Evolutionary conservation across 2,113 vertebrate species (phyloP), one percentile per base, ranked within the genome.

Genomic region (Corythaeola cristata): DNA sequence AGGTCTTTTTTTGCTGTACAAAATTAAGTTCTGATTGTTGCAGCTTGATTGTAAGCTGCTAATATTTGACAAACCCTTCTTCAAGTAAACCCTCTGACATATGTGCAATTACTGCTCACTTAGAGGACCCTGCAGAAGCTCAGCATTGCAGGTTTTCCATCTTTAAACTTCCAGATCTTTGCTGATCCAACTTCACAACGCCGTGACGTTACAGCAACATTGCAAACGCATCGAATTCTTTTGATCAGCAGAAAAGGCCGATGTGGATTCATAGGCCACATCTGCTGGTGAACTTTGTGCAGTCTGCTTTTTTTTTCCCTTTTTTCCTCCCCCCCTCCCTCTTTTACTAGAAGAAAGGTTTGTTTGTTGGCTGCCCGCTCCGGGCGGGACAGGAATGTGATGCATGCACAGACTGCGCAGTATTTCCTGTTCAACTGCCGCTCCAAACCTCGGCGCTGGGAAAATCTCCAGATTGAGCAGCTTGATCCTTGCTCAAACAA

Each of bases 341-440:
- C 27, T 90, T 83, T 74, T 39, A 93, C 90, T 96, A 96, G 97
- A 97, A 97, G 97, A 97, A 97, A 97, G 96, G 91, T 95, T 93
- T 93, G 97, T 98, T 97, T 98, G 97, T 98, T 95, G 97, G 97
- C 93, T 9, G 66, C 96, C 92, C 30, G 90, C 93, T 91, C 32
- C 32, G 98, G 97, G 97, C 64, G 97, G 98, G 97, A 94, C 95
- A 98, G 97, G 98, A 98, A 98, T 98, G 97, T 73, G 27, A 97
- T 91, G 96, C 98, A 97, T 97, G 98, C 96, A 79, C 67, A 96
- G 97, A 97, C 98, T 84, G 97, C 85, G 37, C 96, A 97, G 97
- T 95, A 98, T 98, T 98, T 97, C 98, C 97, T 99, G 98, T 98
- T 77, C 95, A 94, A 96, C 96, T 96, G 97, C 98, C 85, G 75